Base-by-base conservation (phyloP, 2,113 vertebrate genomes). In the Etheostoma spectabile region DNA sequence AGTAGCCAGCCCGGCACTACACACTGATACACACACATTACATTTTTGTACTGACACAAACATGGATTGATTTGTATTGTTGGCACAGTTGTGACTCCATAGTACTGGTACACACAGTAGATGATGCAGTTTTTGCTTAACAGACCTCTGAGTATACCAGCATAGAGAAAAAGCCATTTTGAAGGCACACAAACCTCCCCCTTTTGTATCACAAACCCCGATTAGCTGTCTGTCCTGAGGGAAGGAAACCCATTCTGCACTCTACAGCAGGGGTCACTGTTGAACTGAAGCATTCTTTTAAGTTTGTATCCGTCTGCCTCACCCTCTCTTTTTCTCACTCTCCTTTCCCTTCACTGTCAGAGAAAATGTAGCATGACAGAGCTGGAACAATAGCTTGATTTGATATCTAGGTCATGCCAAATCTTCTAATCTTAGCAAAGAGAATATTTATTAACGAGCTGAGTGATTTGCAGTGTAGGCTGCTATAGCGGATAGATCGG, bases 191-290 rank as follows among this genome's bases (percentile, higher is more conserved):
- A 46, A 6, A 8, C 16, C n/a, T 38, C 3, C 0, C 19, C 57
- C 11, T 30, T 10, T 3, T 78, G 60, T 71, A 67, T 33, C 55
- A 38, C 10, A 51, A 16, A 59, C 16, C 22, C 48, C 76, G 35
- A 8, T 22, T n/a, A 76, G n/a, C 62, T 18, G 48, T 45, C 46
- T 33, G 27, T 0, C 70, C 69, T 16, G 42, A 80, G 51, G 48
- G 66, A 8, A 73, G 27, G 6, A 56, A 64, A 71, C 73, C 2
- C 52, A 22, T 68, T 15, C 35, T 16, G 63, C 27, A 16, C n/a
- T 85, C 71, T 83, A 70, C 94, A 94, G 85, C 86, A 94, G 95
- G 92, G 93, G 93, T 88, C 93, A 91, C 88, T 94, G 90, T 93
- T 94, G 91, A 90, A 78, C 92, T 77, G 78, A 89, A 87, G 55